phyloP scores from a whole-genome alignment of 2,797 vertebrate genomes.

The Petrocephalus schoutedeni region DNA sequence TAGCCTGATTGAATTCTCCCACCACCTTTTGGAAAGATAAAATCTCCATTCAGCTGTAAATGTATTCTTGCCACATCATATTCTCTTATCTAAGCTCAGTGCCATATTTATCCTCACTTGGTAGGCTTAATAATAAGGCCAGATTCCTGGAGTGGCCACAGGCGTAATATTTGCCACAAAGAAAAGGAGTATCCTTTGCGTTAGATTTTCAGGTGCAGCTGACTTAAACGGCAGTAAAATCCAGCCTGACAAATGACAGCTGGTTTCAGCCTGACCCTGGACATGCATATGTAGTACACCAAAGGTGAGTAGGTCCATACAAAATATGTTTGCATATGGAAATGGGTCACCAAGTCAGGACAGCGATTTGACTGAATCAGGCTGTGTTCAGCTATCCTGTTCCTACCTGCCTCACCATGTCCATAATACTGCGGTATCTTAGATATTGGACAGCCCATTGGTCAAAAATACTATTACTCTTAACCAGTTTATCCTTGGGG shows the following conservation, averaged over 20 bases:
- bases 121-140: not conserved
- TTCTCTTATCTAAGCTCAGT: not conserved
- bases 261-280: not conserved
- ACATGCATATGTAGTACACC: not conserved
- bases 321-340: not conserved
- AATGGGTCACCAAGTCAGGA: not conserved
- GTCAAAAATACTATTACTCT: not conserved
- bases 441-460: not conserved
- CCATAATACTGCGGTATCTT: not conserved
- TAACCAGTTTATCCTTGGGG: not conserved
- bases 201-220: not conserved
- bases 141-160: not conserved
- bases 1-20: slow-evolving; percentile 19
- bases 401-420: not conserved
- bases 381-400: not conserved
- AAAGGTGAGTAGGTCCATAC: not conserved
- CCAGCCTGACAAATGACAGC: not conserved
- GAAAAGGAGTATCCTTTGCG: not conserved
- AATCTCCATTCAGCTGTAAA: not conserved
- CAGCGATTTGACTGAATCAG: not conserved
- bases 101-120: not conserved
- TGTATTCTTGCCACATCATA: not conserved
- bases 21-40: not conserved
- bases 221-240: not conserved
- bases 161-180: not conserved